These are phyloP conservation scores for Ambastaia sidthimunki DNA, from an alignment of 2,797 vertebrate species.

Conservation along the genomic window DNA sequence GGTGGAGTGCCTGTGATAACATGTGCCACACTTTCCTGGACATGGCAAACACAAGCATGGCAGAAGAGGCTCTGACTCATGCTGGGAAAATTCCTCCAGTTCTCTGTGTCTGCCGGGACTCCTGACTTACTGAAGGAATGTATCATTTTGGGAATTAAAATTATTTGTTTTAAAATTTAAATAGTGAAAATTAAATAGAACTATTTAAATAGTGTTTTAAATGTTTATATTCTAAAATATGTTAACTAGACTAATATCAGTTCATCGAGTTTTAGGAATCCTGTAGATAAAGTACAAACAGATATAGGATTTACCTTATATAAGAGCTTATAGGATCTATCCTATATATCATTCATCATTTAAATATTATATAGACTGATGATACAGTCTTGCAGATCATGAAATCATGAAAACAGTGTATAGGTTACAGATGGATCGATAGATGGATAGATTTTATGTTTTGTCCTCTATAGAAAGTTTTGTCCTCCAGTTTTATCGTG, in stretches of 20 bases:
- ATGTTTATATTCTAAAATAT: too few species aligned
- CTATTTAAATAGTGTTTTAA: background rate
- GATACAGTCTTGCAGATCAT: too few species aligned
- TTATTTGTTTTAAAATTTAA: too few species aligned
- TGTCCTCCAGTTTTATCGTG: constrained; percentile 56
- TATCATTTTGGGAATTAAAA: background rate
- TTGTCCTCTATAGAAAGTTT: constrained; percentile 53
- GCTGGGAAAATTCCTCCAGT: constrained; percentile 4
- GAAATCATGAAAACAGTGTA: too few species aligned
- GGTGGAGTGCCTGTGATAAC: constrained; percentile 44
- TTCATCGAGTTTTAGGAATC: too few species aligned
- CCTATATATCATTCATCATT: too few species aligned
- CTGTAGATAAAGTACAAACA: too few species aligned
- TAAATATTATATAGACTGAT: too few species aligned
- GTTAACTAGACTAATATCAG: too few species aligned
- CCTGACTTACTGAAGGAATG: background rate
- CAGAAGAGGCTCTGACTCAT: constrained; percentile 24
- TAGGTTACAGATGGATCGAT: background rate
- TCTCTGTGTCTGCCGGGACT: background rate
- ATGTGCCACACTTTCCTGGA: constrained; percentile 55
- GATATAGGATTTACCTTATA: too few species aligned
- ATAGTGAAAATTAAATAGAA: too few species aligned
- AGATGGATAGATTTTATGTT: background rate
- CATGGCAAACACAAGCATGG: constrained; percentile 31
- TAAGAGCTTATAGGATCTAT: too few species aligned